Conservation (phyloP, 2,888 invertebrate genomes). For the Lithophane leautieri region DNA sequence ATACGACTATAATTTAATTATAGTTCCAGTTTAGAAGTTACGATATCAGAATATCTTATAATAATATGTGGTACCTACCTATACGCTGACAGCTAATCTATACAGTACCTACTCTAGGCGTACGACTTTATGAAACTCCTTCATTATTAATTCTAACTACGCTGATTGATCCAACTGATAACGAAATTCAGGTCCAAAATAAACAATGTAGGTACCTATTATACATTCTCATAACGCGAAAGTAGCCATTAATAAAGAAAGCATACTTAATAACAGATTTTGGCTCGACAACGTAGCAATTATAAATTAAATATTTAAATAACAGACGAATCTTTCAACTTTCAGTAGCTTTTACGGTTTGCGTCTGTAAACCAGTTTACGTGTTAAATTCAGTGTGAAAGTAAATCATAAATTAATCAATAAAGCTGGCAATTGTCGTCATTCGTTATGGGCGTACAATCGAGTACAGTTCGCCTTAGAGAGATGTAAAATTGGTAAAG, state of each 20-base stretch:
- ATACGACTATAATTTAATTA: neutral
- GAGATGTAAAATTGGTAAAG: neutral
- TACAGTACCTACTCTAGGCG: too few species aligned
- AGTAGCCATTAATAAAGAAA: slow-evolving; percentile 28
- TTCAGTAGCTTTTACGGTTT: slow-evolving; percentile 6
- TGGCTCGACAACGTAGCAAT: slow-evolving; percentile 14
- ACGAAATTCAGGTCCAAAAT: neutral
- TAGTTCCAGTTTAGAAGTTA: neutral
- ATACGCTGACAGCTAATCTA: neutral
- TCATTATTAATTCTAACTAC: neutral
- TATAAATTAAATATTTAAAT: slow-evolving; percentile 21
- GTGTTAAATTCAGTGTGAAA: slow-evolving; percentile 54
- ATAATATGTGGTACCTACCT: too few species aligned
- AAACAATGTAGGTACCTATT: neutral
- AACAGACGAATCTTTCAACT: neutral
- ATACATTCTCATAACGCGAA: neutral
- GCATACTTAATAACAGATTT: neutral
- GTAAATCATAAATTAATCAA: slow-evolving; percentile 52
- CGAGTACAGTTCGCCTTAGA: neutral
- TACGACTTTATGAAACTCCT: neutral
- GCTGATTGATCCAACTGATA: neutral
- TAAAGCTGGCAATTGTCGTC: slow-evolving; percentile 51
- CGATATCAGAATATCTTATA: too few species aligned
- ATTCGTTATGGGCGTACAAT: slow-evolving; percentile 36
- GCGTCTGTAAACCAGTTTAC: slow-evolving; percentile 17